Evolutionary conservation across 2,888 invertebrate genomes (phyloP).

Genomic region (Scaptomyza caliginosa): DNA sequence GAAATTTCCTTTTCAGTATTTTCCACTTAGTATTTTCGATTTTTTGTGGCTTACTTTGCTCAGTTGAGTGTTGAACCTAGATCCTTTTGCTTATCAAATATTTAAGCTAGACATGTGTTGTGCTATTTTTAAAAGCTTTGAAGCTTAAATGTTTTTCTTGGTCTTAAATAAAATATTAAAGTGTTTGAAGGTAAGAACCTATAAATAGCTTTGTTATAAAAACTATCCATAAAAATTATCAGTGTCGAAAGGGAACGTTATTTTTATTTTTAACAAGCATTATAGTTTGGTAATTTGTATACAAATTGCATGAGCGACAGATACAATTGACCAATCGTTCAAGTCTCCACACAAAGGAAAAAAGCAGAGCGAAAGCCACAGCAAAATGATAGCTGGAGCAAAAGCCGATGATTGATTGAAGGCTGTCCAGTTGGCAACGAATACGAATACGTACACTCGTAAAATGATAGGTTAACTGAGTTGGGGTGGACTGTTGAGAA

Average conservation of each 20-base stretch:
- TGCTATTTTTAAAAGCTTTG: not conserved
- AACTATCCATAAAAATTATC: not conserved
- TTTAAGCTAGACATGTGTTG: not conserved
- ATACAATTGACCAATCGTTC: not conserved
- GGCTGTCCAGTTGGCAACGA: constrained; percentile 21
- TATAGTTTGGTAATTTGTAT: not conserved
- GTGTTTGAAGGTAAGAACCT: too few species aligned
- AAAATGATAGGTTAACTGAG: not conserved
- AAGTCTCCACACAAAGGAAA: not conserved
- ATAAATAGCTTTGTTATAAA: too few species aligned
- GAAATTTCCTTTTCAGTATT: constrained; percentile 9
- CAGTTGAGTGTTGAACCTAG: not conserved
- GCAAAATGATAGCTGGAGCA: constrained; percentile 19
- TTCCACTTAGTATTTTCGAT: constrained; percentile 15
- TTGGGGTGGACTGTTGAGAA: constrained; percentile 7
- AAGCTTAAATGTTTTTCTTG: not conserved
- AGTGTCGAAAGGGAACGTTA: not conserved
- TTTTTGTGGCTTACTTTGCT: constrained; percentile 2
- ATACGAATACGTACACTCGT: not conserved
- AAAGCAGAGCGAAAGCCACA: not conserved
- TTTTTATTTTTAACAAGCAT: not conserved
- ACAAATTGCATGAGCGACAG: not conserved
- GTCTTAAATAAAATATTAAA: not conserved
- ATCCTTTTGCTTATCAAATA: not conserved
- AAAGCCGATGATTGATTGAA: constrained; percentile 59